A percentile compares a stretch with the other conserved stretches of the same genome.
phyloP scores from a whole-genome alignment of 2,888 invertebrate genomes.

The Stenotaenia linearis region DNA sequence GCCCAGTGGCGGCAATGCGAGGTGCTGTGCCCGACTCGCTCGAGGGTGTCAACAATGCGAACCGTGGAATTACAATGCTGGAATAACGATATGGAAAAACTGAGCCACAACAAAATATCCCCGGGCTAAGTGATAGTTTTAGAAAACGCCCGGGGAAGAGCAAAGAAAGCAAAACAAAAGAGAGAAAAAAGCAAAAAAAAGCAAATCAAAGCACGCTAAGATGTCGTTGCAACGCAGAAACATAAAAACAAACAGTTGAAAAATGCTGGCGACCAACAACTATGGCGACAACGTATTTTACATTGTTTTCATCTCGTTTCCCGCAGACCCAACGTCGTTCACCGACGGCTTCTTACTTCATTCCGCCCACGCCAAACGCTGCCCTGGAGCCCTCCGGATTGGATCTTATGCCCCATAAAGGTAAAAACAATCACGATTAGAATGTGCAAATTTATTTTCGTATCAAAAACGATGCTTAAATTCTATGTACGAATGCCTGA shows the following conservation, averaged over 20 bases:
- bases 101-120: background rate
- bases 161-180: background rate
- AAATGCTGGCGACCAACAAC: background rate
- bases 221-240: no score
- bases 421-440: conserved; percentile 17
- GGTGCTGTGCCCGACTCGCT: background rate
- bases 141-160: no score
- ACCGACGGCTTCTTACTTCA: conserved; percentile 3
- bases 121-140: no score
- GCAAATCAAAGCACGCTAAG: background rate
- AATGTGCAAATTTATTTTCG: background rate
- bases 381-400: conserved; percentile 33
- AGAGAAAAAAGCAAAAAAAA: background rate
- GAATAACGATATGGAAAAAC: background rate
- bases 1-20: conserved; percentile 18
- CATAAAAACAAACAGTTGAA: background rate
- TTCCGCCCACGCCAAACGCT: conserved; percentile 14
- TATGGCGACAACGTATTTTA: background rate
- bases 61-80: conserved; percentile 7
- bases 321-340: conserved; percentile 1
- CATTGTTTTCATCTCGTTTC: conserved; percentile 1
- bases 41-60: conserved; percentile 9
- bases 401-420: conserved; percentile 35
- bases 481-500: no score
- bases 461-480: background rate